phyloP scores from a whole-genome alignment of 2,113 vertebrate genomes.

The Bostrychus sinensis region DNA sequence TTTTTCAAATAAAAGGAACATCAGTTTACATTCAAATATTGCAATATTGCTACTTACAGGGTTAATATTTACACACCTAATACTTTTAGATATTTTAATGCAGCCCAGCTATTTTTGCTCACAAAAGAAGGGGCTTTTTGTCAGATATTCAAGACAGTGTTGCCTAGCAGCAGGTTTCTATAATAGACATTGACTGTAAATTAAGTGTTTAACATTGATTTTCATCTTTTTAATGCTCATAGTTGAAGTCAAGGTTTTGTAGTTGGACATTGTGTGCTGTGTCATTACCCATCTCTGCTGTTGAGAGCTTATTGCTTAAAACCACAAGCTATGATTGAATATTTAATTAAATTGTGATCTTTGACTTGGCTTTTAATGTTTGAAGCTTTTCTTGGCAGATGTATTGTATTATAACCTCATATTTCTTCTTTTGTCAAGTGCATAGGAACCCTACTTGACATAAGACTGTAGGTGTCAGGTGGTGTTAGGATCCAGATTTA shows the following conservation, averaged over 20 bases:
- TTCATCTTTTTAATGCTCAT: slow-evolving; percentile 16
- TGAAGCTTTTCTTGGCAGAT: neutral
- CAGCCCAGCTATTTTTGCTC: neutral
- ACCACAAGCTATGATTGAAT: slow-evolving; percentile 5
- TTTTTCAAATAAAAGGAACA: no score
- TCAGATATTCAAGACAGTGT: slow-evolving; percentile 6
- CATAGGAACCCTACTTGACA: neutral
- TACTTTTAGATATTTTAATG: neutral
- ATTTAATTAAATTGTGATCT: neutral
- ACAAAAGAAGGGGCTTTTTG: slow-evolving; percentile 3
- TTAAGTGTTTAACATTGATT: slow-evolving; percentile 22
- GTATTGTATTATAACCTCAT: neutral
- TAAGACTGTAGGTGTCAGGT: neutral
- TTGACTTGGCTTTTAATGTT: neutral
- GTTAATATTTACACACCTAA: neutral
- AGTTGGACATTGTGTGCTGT: neutral
- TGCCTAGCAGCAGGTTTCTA: slow-evolving; percentile 25
- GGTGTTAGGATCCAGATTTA: neutral
- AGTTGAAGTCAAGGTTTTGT: neutral
- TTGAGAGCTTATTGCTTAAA: slow-evolving; percentile 8
- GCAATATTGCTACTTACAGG: no score
- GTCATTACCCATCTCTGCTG: neutral
- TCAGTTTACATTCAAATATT: no score
- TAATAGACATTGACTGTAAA: slow-evolving; percentile 23
- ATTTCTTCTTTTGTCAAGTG: neutral